A percentile compares a stretch with the other conserved stretches of the same genome.
These are phyloP conservation scores for Puma concolor DNA, from an alignment of 2,113 vertebrate species.

Conservation along the genomic window DNA sequence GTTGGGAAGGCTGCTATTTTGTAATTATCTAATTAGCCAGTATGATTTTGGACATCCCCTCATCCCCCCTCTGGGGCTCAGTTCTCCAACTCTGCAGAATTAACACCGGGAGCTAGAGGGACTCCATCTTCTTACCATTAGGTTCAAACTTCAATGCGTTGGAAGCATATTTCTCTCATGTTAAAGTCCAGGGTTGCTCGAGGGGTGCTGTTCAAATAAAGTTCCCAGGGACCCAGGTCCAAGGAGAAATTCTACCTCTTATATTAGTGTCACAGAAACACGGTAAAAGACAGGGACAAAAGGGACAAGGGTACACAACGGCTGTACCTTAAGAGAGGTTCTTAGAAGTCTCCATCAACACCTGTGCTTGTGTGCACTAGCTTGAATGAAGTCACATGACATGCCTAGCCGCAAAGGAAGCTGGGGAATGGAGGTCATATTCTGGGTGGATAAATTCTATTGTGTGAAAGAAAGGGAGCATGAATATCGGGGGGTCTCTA, in stretches of 20 bases:
- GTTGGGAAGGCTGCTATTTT: background rate
- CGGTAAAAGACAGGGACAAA: background rate
- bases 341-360: background rate
- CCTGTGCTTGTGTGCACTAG: background rate
- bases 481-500: background rate
- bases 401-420: background rate
- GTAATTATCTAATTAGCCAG: background rate
- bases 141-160: background rate
- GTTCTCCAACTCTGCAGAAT: background rate
- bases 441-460: background rate
- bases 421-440: background rate
- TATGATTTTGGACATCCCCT: background rate
- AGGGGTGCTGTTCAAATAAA: background rate
- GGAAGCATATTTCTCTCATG: background rate
- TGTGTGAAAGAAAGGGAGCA: background rate
- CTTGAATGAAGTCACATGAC: background rate
- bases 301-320: background rate
- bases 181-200: background rate
- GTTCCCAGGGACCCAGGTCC: background rate
- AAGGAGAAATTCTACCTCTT: background rate
- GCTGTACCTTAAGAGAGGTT: background rate
- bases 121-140: background rate
- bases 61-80: background rate
- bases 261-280: background rate
- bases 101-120: background rate